phyloP scores from a whole-genome alignment of 2,888 invertebrate species.

The Ametastegia equiseti region DNA sequence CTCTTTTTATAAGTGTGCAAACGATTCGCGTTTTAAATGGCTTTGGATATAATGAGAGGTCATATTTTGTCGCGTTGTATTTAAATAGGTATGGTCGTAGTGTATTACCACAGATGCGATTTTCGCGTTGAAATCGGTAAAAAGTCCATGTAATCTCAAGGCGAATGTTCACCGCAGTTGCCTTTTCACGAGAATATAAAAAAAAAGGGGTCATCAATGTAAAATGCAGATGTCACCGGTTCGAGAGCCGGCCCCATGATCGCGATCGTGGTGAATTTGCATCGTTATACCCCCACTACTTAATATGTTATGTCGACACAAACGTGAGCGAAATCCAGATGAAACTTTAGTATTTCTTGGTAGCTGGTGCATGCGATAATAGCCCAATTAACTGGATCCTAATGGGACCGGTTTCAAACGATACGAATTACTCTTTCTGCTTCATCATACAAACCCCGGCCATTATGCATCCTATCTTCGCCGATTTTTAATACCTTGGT shows the following conservation, averaged over 20 bases:
- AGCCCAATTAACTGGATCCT: slow-evolving; percentile 12
- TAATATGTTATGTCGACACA: not conserved
- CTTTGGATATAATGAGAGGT: not conserved
- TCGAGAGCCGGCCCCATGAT: slow-evolving; percentile 2
- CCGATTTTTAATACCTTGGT: not conserved
- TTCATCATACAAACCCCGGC: not conserved
- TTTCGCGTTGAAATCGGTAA: not conserved
- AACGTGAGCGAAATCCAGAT: slow-evolving; percentile 21
- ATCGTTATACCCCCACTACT: not conserved
- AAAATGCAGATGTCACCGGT: not conserved
- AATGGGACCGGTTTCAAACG: slow-evolving; percentile 34
- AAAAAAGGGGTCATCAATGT: slow-evolving; percentile 21
- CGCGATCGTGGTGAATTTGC: slow-evolving; percentile 10
- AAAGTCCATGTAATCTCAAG: not conserved
- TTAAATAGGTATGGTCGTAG: not conserved
- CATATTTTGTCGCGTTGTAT: not conserved
- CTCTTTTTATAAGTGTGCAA: not conserved
- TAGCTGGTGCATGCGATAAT: slow-evolving; percentile 20
- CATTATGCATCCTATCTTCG: not conserved
- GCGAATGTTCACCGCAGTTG: not conserved
- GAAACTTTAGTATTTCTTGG: slow-evolving; percentile 8
- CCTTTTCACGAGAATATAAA: not conserved
- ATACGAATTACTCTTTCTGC: not conserved
- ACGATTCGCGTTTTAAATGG: not conserved
- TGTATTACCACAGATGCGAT: not conserved